These are phyloP conservation scores for Pseudomyrmex gracilis DNA, from an alignment of 1,140 invertebrate genomes.

Conservation along the genomic window DNA sequence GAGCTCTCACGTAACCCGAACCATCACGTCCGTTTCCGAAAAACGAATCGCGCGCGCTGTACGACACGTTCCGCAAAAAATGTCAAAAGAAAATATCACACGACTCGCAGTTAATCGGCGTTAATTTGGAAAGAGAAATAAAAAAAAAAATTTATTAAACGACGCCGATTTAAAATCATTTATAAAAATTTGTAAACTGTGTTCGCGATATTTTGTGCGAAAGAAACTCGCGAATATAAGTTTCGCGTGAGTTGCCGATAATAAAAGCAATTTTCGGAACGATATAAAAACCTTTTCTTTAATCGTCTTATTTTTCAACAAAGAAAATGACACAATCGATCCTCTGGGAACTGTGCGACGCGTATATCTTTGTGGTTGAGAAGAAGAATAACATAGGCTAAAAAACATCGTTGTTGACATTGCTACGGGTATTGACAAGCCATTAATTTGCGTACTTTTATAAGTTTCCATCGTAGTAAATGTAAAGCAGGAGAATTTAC, in stretches of 20 bases:
- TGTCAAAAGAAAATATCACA: neutral
- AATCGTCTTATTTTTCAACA: neutral
- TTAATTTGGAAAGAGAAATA: conserved; percentile 20
- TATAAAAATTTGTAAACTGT: no score
- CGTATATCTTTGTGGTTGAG: neutral
- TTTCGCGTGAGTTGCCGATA: no score
- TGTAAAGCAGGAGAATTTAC: conserved; percentile 49
- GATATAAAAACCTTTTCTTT: no score
- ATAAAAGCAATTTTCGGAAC: no score
- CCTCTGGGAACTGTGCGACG: neutral
- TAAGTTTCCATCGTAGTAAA: conserved; percentile 52
- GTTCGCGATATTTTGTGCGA: no score
- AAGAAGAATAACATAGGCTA: conserved; percentile 14
- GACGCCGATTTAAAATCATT: no score
- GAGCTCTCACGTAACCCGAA: conserved; percentile 17
- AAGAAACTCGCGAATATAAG: no score
- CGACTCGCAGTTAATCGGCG: neutral
- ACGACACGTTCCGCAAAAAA: conserved; percentile 36
- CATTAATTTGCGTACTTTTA: conserved; percentile 57
- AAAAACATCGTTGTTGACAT: conserved; percentile 52
- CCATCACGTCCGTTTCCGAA: conserved; percentile 30
- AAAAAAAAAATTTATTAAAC: neutral
- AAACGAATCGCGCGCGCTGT: conserved; percentile 30
- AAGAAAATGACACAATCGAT: neutral
- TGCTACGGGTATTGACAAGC: conserved; percentile 49